A percentile compares a stretch with the other conserved stretches of the same genome.
These are phyloP conservation scores for Aquatica leii DNA, from an alignment of 2,888 invertebrate genomes.

Conservation along the genomic window DNA sequence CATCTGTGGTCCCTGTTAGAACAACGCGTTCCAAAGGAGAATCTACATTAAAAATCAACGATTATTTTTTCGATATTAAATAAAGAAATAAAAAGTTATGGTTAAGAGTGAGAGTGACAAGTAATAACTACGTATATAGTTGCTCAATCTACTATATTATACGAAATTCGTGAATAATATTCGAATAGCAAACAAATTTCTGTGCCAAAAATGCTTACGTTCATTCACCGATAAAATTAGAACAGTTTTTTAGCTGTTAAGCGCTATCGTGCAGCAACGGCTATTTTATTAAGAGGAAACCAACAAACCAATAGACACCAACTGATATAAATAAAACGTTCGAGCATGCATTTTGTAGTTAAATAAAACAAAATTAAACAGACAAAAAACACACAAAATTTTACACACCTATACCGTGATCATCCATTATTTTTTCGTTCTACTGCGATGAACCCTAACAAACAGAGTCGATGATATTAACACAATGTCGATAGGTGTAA, in stretches of 20 bases:
- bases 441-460: conserved; percentile 44
- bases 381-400: conserved; percentile 33
- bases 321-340: too few relatives aligned
- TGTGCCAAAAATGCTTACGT: conserved; percentile 42
- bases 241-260: conserved; percentile 28
- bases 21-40: conserved; percentile 45
- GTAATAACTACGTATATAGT: too few relatives aligned
- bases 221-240: conserved; percentile 54
- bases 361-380: conserved; percentile 13
- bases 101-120: too few relatives aligned
- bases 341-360: conserved; percentile 1
- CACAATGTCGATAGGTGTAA: conserved; percentile 22
- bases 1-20: conserved; percentile 63
- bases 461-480: conserved; percentile 33
- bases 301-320: conserved; percentile 8
- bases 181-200: conserved; percentile 25
- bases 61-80: too few relatives aligned
- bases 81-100: too few relatives aligned
- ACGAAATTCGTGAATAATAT: too few relatives aligned
- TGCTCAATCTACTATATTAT: too few relatives aligned
- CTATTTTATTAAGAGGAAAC: conserved; percentile 14
- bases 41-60: conserved; percentile 33
- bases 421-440: conserved; percentile 52
- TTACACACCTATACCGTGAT: conserved; percentile 57
- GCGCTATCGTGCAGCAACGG: conserved; percentile 27